Base-by-base conservation (phyloP, 1,140 invertebrate species). In the Calosoma granatense region DNA sequence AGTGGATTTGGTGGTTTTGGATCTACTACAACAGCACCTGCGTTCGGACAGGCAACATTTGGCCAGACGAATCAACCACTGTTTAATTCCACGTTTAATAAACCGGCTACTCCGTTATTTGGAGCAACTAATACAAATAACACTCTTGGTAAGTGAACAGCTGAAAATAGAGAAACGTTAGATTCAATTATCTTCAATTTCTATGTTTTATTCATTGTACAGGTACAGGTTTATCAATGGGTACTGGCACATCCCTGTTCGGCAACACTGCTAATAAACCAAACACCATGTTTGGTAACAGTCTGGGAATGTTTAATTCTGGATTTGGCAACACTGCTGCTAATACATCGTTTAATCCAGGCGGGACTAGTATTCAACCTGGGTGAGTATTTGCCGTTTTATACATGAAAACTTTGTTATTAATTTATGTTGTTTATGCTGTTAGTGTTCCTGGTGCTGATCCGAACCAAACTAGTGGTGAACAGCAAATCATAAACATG, bases 401-500 rank as follows among this genome's bases (percentile, higher is more conserved):
- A 3, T 15, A 52, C 58, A 58, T 53, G 17, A 17, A 41, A 61
- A 26, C 15, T 26, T 61, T 53, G 54, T 43, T 53, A 21, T 54
- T 55, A 53, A 53, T 2, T 39, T 41, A 19, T 53, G 9, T 41
- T 14, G n/a, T n/a, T n/a, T n/a, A n/a, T n/a, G n/a, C n/a, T n/a
- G n/a, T 59, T 41, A 30, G 26, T 30, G 26, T 30, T 4, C 26
- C 26, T 30, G 6, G 14, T 36, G 26, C 26, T 36, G 2, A 21
- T 55, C 41, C 6, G 17, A 47, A 17, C 17, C 41, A 47, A 11
- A 9, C 17, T 12, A 47, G 3, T 17, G 17, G 3, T 12, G 41
- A 47, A 67, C 83, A 86, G 61, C 85, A 86, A 67, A 80, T 87
- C 52, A 67, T 85, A 47, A 78, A 83, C 6, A 73, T 88, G 6